Base-by-base conservation (phyloP, 2,888 invertebrate genomes). In the Xanthia togata region DNA sequence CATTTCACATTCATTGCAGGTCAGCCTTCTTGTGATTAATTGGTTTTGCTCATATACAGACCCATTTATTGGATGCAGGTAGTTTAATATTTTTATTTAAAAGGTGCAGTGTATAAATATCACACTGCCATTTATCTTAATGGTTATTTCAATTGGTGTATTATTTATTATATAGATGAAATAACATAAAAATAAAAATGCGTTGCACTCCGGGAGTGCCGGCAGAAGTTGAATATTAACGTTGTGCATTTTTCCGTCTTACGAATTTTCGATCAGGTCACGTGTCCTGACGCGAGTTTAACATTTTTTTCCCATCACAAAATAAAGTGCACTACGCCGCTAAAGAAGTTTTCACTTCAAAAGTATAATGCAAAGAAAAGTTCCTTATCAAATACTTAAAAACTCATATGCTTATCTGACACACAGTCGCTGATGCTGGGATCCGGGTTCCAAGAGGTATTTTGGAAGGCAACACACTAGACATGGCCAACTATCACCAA, bases 401-500 rank as follows among this genome's bases (percentile, higher is more conserved):
- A 35, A 5, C 8, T 35, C 4, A 20, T 60, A 31, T 31, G 2
- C 31, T 31, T 31, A 31, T 68, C 12, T 78, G 12, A 4, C 17
- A 35, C 17, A 68, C 79, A 93, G 93, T 93, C 79, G 75, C 89
- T 5, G 93, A 93, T 70, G 88, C 93, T 26, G 92, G 93, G 4
- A 84, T 91, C 11, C 87, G 91, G 78, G 69, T 89, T 20, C 93
- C 93, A 11, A 82, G 88, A 64, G 91, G 92, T 4, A 63, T 93
- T 4, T 64, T 91, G 1, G 71, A 76, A 31, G 91, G 90, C 0
- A 92, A 92, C 63, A 80, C 81, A 0, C 26, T 84, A 2, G 93
- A 93, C 47, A 70, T 91, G 63, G 93, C 93, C 8, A 92, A 91
- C 83, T 93, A 93, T 69, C 86, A 89, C 55, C 92, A 92, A 88